Evolutionary conservation across 2,113 vertebrate species (phyloP).

Genomic region (Cheilinus undulatus): DNA sequence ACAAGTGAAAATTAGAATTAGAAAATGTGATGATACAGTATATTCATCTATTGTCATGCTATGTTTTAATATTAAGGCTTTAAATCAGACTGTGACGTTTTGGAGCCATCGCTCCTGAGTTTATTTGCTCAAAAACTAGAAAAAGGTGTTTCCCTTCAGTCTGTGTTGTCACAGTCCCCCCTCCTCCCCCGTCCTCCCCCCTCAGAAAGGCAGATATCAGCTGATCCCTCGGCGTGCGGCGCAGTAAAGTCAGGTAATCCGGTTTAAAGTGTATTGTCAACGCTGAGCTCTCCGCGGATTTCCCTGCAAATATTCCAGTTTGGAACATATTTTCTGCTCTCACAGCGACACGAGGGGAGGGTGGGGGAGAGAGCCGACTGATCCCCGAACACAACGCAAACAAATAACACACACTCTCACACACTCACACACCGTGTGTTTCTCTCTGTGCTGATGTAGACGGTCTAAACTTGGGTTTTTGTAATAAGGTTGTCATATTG

Average conservation of each 20-base stretch:
- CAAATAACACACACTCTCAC: background rate
- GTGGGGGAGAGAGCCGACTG: background rate
- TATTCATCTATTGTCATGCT: too few species aligned
- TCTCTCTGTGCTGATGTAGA: conserved; percentile 8
- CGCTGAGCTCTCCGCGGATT: conserved; percentile 49
- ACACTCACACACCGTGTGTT: background rate
- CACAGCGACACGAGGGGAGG: background rate
- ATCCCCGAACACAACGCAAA: conserved; percentile 22
- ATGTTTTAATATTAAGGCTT: too few species aligned
- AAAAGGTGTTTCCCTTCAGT: background rate
- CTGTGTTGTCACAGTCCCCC: background rate
- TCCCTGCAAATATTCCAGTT: conserved; percentile 57
- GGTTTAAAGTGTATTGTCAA: conserved; percentile 64
- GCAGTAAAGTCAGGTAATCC: conserved; percentile 71
- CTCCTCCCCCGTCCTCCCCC: background rate
- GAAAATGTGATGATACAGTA: too few species aligned
- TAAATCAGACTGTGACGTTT: too few species aligned
- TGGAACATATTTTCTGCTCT: conserved; percentile 58
- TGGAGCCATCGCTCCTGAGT: too few species aligned
- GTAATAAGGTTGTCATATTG: too few species aligned
- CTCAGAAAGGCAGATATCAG: conserved; percentile 16
- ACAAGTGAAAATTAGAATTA: too few species aligned
- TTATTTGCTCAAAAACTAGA: background rate
- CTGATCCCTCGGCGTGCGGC: conserved; percentile 28
- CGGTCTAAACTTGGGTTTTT: conserved; percentile 14